Evolutionary conservation across 1,140 invertebrate species (phyloP).

Genomic region (Lamellibrachia luymesi): DNA sequence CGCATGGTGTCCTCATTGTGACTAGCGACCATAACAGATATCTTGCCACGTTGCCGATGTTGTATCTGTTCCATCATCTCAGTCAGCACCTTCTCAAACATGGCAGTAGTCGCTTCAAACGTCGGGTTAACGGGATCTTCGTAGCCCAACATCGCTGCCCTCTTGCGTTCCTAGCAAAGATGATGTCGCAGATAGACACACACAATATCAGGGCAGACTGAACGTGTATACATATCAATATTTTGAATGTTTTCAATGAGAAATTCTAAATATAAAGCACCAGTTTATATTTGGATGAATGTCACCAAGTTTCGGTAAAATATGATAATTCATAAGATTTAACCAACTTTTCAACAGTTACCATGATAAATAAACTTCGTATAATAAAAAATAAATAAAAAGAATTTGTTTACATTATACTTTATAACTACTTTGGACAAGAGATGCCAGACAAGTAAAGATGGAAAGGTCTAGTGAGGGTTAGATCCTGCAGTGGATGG

Average conservation of each 20-base stretch:
- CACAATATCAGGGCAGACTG: too few species aligned
- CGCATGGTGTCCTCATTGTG: conserved; percentile 96
- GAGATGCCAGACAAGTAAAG: too few species aligned
- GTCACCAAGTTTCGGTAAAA: too few species aligned
- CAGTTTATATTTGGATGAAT: not conserved
- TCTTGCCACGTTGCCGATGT: conserved; percentile 61
- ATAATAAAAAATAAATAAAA: too few species aligned
- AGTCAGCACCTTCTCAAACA: conserved; percentile 70
- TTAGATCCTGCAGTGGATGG: too few species aligned
- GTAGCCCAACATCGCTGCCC: conserved; percentile 84
- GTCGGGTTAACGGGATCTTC: conserved; percentile 87
- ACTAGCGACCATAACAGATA: conserved; percentile 93
- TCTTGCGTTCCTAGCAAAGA: conserved; percentile 82
- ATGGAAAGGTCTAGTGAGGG: too few species aligned
- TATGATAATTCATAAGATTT: too few species aligned
- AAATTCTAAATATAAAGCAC: not conserved
- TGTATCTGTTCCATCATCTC: conserved; percentile 27
- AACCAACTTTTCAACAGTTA: too few species aligned
- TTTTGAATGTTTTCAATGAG: not conserved
- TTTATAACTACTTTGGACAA: too few species aligned
- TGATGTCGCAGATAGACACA: not conserved
- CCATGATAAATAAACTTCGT: too few species aligned
- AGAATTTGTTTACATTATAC: too few species aligned
- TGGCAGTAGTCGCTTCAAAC: conserved; percentile 84
- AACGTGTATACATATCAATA: too few species aligned